Evolutionary conservation across 1,140 invertebrate species (phyloP).

Genomic region (Saccostrea echinata): DNA sequence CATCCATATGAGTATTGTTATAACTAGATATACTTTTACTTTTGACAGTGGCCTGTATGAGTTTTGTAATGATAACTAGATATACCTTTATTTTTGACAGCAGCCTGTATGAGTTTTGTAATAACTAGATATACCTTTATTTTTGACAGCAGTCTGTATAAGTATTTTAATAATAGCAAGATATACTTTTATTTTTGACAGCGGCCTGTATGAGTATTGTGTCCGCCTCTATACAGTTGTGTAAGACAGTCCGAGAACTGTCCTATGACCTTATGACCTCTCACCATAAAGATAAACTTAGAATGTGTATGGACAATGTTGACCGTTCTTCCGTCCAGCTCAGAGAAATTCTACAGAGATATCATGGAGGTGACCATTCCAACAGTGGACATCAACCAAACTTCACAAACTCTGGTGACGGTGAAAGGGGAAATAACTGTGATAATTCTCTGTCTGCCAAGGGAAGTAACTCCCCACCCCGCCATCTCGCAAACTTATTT

Average conservation of each 20-base stretch:
- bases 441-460: slow-evolving; percentile 16
- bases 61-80: too few relatives aligned
- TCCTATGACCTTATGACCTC: slow-evolving; percentile 65
- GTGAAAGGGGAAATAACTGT: not conserved
- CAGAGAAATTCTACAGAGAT: slow-evolving; percentile 61
- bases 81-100: too few relatives aligned
- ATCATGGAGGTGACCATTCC: slow-evolving; percentile 46
- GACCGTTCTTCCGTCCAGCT: slow-evolving; percentile 65
- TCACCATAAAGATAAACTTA: slow-evolving; percentile 65
- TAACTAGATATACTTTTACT: too few relatives aligned
- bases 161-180: slow-evolving; percentile 61
- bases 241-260: slow-evolving; percentile 68
- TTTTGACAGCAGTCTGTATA: slow-evolving; percentile 70
- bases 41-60: too few relatives aligned
- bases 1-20: too few relatives aligned
- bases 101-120: too few relatives aligned
- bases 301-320: slow-evolving; percentile 67
- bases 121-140: not conserved
- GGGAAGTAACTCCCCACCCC: slow-evolving; percentile 21
- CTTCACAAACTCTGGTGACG: not conserved
- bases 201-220: slow-evolving; percentile 73
- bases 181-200: slow-evolving; percentile 56
- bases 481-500: slow-evolving; percentile 36
- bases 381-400: not conserved
- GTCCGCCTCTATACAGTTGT: slow-evolving; percentile 72